Conservation (phyloP, 2,888 invertebrate genomes). For the Clistopyga incitator region DNA sequence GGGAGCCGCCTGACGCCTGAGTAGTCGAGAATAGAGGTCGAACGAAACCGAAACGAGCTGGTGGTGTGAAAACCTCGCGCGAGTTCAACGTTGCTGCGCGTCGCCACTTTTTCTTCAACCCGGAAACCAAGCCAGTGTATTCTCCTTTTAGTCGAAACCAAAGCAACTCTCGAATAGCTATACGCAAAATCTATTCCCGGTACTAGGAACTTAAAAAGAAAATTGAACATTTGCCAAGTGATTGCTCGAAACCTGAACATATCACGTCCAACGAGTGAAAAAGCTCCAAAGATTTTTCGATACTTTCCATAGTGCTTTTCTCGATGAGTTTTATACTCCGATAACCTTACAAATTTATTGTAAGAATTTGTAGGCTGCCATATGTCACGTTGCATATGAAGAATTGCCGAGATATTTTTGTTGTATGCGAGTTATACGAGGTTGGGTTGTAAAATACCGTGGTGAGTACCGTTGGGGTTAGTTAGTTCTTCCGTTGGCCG, state of each 20-base stretch:
- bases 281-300: too few species aligned
- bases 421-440: too few species aligned
- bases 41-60: slow-evolving; percentile 25
- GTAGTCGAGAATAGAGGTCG: slow-evolving; percentile 23
- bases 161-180: background rate
- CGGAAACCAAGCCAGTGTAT: background rate
- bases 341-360: too few species aligned
- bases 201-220: background rate
- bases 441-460: too few species aligned
- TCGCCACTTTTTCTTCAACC: background rate
- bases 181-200: slow-evolving; percentile 4
- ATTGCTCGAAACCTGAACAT: background rate
- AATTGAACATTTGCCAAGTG: background rate
- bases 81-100: slow-evolving; percentile 12
- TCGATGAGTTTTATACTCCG: too few species aligned
- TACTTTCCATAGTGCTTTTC: too few species aligned
- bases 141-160: background rate
- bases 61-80: background rate
- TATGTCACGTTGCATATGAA: too few species aligned
- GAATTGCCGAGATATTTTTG: too few species aligned
- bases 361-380: too few species aligned
- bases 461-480: too few species aligned
- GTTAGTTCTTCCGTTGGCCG: too few species aligned
- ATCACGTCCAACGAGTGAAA: too few species aligned
- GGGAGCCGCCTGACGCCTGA: background rate